Percentiles rank a stretch among this genome's conserved stretches.
These are phyloP conservation scores for Nycticorax nycticorax DNA, from an alignment of 2,113 vertebrate genomes.

Conservation along the genomic window DNA sequence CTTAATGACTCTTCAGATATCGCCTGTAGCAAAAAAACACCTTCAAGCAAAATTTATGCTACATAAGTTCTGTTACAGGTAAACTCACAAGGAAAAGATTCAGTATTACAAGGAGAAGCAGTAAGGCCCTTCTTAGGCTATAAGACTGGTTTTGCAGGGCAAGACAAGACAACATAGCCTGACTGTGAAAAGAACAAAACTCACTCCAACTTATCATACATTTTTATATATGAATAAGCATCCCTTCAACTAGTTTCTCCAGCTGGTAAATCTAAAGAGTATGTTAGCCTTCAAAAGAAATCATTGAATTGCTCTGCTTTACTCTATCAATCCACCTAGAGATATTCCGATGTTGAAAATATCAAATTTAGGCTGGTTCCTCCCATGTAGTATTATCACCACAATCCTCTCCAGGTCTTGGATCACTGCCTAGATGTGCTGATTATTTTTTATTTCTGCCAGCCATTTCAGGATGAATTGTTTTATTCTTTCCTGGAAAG, in stretches of 20 bases:
- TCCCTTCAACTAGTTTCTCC: neutral
- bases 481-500: conserved; percentile 15
- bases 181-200: neutral
- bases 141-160: neutral
- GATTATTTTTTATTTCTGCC: conserved; percentile 12
- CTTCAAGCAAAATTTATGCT: neutral
- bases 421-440: neutral
- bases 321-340: neutral
- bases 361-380: neutral
- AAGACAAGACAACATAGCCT: neutral
- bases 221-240: neutral
- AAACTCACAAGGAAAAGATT: neutral
- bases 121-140: neutral
- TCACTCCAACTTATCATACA: neutral
- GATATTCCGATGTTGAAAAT: neutral
- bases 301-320: neutral
- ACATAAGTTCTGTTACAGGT: neutral
- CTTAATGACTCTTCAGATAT: neutral
- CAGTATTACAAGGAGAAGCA: neutral
- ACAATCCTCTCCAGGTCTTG: neutral
- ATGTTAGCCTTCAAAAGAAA: neutral
- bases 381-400: neutral
- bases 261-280: neutral
- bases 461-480: neutral
- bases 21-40: neutral